Conservation (phyloP, 2,113 vertebrate species). For the Typhlomys cinereus region DNA sequence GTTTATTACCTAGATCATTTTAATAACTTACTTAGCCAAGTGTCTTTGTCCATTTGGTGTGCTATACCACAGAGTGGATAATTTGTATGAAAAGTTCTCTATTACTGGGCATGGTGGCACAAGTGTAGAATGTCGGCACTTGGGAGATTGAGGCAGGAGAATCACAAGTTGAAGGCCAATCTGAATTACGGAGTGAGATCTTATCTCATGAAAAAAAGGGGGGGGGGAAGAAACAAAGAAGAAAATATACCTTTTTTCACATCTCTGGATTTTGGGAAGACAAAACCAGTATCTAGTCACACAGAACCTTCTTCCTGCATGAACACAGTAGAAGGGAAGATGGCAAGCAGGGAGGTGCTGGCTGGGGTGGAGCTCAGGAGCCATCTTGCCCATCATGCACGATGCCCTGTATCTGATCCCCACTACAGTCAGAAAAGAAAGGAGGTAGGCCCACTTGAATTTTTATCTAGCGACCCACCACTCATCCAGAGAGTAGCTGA, state of each 20-base stretch:
- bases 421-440: too few relatives aligned
- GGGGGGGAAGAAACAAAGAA: background rate
- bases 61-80: background rate
- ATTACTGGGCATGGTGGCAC: background rate
- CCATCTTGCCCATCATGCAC: too few relatives aligned
- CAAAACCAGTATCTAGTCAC: too few relatives aligned
- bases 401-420: background rate
- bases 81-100: background rate
- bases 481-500: background rate
- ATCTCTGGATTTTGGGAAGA: background rate
- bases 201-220: background rate
- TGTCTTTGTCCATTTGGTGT: background rate
- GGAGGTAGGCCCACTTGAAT: background rate
- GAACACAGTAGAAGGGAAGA: background rate
- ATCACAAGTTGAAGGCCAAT: background rate
- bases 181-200: background rate
- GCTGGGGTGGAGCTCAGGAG: background rate
- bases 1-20: background rate
- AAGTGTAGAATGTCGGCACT: background rate
- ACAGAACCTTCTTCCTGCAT: background rate
- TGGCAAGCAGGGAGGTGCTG: background rate
- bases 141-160: background rate
- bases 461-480: background rate
- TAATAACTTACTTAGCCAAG: background rate
- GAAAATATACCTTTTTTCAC: background rate